Base-by-base conservation (phyloP, 2,113 vertebrate species). In the Lepisosteus oculatus region DNA sequence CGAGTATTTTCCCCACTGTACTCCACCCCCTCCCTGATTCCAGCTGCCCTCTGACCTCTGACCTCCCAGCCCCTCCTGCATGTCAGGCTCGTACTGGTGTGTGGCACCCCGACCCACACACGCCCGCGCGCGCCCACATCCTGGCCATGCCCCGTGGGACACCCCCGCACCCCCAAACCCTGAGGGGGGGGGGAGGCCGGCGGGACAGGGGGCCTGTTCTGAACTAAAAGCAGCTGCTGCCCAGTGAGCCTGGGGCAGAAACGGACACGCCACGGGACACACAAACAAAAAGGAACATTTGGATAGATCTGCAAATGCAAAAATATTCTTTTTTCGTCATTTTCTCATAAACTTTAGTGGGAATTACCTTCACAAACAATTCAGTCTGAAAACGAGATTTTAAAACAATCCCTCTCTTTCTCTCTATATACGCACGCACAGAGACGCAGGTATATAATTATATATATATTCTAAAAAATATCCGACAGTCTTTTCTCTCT, bases 381-480 rank as follows among this genome's bases (percentile, higher is more conserved):
- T 72, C 62, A 67, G 63, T 70, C 65, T 68, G 14, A 71, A 65
- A 68, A 61, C 43, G 83, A 85, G 84, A 85, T 88, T 86, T 85
- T 85, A 85, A 87, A 86, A 88, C 84, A 90, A 88, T 85, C 87
- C 82, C 86, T 55, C 78, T 81, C 72, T 57, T 73, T 81, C 78
- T 79, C 76, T 70, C 65, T 65, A 77, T 83, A 81, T 78, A 87
- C 74, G 70, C 83, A 74, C 59, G 75, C n/a, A 51, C 54, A 81
- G 80, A 73, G 79, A 79, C 77, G 74, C 79, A 63, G 78, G 65
- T 76, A 81, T 85, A 89, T 89, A 91, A 88, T 91, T 89, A 89
- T 85, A 86, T 56, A 65, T 67, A 74, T 51, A 83, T 80, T 80
- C 76, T 76, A 81, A 88, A 89, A 90, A 86, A 51, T 51, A 5